Percentiles rank a stretch among this genome's conserved stretches.
Conservation (phyloP, 2,113 vertebrate genomes). For the Tinamus guttatus region DNA sequence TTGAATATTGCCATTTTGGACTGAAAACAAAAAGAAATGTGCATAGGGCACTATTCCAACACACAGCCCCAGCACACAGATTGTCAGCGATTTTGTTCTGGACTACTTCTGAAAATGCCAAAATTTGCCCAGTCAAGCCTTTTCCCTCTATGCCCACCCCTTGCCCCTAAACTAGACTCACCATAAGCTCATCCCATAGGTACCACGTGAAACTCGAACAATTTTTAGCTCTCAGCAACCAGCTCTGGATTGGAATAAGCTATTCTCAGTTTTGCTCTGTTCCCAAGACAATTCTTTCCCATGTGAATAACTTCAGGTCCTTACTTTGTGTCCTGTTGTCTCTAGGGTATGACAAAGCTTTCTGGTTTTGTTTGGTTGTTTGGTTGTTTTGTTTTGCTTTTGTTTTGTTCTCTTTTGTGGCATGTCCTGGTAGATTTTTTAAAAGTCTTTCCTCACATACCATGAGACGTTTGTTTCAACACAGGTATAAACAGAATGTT, state of each 20-base stretch:
- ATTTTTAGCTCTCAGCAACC: background rate
- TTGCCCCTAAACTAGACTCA: background rate
- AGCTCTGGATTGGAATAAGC: background rate
- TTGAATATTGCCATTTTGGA: background rate
- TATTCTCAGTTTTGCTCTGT: background rate
- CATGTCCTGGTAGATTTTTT: background rate
- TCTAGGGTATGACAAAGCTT: background rate
- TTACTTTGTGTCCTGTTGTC: accelerated
- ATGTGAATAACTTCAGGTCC: background rate
- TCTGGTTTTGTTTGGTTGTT: background rate
- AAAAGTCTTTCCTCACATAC: background rate
- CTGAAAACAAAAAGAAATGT: background rate
- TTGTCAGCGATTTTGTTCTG: background rate
- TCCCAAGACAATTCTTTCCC: background rate
- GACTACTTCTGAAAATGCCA: background rate
- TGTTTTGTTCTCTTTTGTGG: background rate
- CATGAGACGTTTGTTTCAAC: background rate
- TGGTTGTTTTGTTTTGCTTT: too few species aligned
- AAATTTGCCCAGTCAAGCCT: background rate
- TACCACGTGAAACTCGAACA: background rate
- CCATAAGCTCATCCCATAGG: background rate
- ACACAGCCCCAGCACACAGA: background rate
- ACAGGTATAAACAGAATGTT: background rate
- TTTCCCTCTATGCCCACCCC: background rate
- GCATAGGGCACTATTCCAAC: background rate